phyloP scores from a whole-genome alignment of 2,888 invertebrate genomes.

The Abscondita cerata region DNA sequence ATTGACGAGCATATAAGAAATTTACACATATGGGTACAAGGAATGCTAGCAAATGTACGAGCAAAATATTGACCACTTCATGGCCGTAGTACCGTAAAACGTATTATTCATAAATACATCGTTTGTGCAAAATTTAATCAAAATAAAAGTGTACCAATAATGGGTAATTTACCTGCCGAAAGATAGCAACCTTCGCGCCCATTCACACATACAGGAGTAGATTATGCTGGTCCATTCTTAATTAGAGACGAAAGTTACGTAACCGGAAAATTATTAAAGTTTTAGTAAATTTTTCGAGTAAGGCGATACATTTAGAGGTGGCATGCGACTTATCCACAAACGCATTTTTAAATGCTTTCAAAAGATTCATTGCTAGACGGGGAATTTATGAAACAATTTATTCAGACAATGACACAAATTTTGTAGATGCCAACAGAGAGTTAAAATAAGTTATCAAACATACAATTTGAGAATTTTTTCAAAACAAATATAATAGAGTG shows the following conservation, averaged over 20 bases:
- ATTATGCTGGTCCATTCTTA: constrained; percentile 40
- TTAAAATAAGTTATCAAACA: neutral
- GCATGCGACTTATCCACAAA: constrained; percentile 29
- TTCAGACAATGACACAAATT: neutral
- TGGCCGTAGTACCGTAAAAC: neutral
- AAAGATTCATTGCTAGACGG: constrained; percentile 28
- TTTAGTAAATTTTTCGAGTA: constrained; percentile 39
- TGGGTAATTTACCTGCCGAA: constrained; percentile 42
- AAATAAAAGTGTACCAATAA: constrained; percentile 33
- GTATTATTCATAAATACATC: neutral
- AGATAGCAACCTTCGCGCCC: constrained; percentile 13
- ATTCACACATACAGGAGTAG: constrained; percentile 36
- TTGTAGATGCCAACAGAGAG: neutral
- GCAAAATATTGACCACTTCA: no score
- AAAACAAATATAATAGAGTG: no score
- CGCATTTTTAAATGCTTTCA: constrained; percentile 39
- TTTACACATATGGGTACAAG: constrained; percentile 7
- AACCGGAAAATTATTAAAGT: constrained; percentile 35
- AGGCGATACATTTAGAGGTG: constrained; percentile 44
- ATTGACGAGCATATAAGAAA: neutral
- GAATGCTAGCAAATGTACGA: constrained; percentile 19
- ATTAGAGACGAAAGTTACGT: constrained; percentile 31
- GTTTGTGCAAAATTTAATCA: neutral
- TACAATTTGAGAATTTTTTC: constrained; percentile 1
- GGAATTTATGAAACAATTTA: constrained; percentile 15